Evolutionary conservation across 2,113 vertebrate genomes (phyloP).

Genomic region (Phaetusa simplex): DNA sequence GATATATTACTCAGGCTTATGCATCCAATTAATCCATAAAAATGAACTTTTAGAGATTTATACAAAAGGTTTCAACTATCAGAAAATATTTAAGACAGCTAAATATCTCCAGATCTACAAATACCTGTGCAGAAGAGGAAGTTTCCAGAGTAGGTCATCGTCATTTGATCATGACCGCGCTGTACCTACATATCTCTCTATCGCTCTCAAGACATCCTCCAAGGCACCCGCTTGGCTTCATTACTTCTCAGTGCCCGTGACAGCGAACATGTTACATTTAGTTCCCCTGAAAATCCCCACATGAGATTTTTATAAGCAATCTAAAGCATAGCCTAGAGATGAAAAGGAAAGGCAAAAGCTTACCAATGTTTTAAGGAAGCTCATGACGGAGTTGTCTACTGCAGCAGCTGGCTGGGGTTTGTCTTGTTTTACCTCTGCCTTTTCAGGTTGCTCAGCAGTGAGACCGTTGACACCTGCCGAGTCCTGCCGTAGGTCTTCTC

Average conservation of each 20-base stretch:
- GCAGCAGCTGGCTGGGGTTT: constrained; percentile 20
- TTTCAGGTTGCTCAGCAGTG: background rate
- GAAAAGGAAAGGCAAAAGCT: constrained; percentile 55
- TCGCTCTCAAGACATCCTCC: background rate
- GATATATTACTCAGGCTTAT: background rate
- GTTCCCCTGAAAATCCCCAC: background rate
- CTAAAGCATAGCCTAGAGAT: background rate
- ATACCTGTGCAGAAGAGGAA: background rate
- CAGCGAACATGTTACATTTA: background rate
- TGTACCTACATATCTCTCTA: background rate
- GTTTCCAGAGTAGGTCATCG: background rate
- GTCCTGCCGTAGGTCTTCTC: background rate
- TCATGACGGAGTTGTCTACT: constrained; percentile 88
- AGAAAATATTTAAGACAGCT: background rate
- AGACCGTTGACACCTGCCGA: background rate
- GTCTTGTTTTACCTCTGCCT: constrained; percentile 42
- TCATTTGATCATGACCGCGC: too few species aligned
- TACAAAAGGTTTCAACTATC: background rate
- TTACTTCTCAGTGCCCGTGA: background rate
- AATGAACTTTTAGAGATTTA: background rate
- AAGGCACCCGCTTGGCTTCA: background rate
- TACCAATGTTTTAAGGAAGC: constrained; percentile 96
- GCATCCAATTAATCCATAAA: background rate
- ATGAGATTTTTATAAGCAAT: background rate
- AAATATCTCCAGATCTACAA: background rate